Evolutionary conservation across 2,797 vertebrate species (phyloP).

Genomic region (Eulemur coronatus): DNA sequence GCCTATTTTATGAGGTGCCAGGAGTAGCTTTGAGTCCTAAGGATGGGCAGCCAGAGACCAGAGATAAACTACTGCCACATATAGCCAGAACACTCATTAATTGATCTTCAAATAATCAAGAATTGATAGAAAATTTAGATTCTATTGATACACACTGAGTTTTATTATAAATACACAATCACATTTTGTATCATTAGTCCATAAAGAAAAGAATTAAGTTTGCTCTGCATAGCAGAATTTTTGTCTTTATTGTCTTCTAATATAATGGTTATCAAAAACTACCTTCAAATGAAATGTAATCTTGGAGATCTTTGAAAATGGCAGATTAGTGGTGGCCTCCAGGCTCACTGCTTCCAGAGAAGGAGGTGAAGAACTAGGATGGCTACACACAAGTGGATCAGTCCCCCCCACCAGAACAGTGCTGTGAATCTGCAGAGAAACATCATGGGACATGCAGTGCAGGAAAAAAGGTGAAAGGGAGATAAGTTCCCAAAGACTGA

Average conservation of each 20-base stretch:
- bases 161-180: background rate
- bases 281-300: no score
- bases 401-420: no score
- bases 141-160: background rate
- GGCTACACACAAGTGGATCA: no score
- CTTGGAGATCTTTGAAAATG: no score
- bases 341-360: no score
- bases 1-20: background rate
- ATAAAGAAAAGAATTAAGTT: constrained; percentile 2
- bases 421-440: no score
- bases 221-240: constrained; percentile 44
- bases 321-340: no score
- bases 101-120: background rate
- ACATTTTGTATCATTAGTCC: background rate
- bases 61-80: background rate
- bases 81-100: background rate
- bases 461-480: no score
- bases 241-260: constrained; percentile 36
- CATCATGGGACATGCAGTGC: no score
- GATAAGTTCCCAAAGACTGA: no score
- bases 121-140: background rate
- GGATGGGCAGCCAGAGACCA: background rate
- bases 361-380: no score
- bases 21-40: background rate
- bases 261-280: constrained; percentile 41